Percentiles rank a stretch among this genome's conserved stretches.
Conservation (phyloP, 1,140 invertebrate species). For the Drosophila kanapiae region DNA sequence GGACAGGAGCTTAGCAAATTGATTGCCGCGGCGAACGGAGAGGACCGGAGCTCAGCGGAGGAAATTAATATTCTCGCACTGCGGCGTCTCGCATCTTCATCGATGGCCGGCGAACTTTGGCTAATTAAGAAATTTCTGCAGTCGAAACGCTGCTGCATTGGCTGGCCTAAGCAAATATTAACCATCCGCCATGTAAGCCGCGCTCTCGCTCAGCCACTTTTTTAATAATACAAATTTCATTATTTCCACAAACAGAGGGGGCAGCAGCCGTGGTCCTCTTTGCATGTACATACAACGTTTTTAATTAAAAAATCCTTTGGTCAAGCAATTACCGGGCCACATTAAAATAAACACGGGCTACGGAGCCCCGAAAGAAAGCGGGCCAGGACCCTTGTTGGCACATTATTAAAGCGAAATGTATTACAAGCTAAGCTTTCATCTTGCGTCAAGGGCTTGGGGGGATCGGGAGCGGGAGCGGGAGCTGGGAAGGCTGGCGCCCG, state of each 20-base stretch:
- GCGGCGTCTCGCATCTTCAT: slow-evolving; percentile 39
- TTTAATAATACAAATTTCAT: slow-evolving; percentile 77
- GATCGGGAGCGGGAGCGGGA: slow-evolving; percentile 5
- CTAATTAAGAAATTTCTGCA: slow-evolving; percentile 66
- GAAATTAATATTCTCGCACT: slow-evolving; percentile 47
- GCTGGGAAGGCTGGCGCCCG: neutral
- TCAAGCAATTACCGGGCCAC: slow-evolving; percentile 77
- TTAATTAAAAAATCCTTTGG: slow-evolving; percentile 84
- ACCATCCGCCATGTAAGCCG: slow-evolving; percentile 57
- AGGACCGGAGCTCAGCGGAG: neutral
- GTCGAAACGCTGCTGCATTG: slow-evolving; percentile 43
- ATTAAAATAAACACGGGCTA: slow-evolving; percentile 73
- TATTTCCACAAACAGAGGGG: slow-evolving; percentile 67
- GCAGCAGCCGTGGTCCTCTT: neutral
- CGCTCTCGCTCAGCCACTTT: slow-evolving; percentile 60
- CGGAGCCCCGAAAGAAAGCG: slow-evolving; percentile 34
- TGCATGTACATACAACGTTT: slow-evolving; percentile 72
- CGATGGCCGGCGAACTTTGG: slow-evolving; percentile 28
- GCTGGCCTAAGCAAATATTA: slow-evolving; percentile 73
- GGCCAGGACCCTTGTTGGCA: slow-evolving; percentile 57
- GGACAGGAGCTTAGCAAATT: slow-evolving; percentile 68
- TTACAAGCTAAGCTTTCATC: slow-evolving; percentile 75
- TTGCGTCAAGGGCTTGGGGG: slow-evolving; percentile 14
- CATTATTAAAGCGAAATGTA: slow-evolving; percentile 68
- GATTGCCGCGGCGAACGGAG: slow-evolving; percentile 33